phyloP scores from a whole-genome alignment of 1,140 invertebrate genomes.

The Dendrolimus kikuchii region DNA sequence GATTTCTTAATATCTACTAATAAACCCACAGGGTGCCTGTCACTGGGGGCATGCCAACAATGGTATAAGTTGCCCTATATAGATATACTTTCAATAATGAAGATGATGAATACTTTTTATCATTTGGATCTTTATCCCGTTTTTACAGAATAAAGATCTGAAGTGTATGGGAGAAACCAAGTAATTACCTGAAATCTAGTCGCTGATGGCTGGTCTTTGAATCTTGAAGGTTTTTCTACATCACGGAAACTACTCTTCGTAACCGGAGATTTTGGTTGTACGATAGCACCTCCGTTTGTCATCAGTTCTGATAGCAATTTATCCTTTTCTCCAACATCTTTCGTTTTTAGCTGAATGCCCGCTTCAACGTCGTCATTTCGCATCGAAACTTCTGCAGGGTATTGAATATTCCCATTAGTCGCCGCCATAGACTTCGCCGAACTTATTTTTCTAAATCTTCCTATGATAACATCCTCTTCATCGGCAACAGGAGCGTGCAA shows the following conservation, averaged over 20 bases:
- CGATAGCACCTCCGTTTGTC: constrained; percentile 21
- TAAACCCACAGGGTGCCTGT: too few relatives aligned
- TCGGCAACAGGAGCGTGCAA: constrained; percentile 36
- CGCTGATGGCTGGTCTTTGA: constrained; percentile 73
- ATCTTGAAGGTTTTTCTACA: constrained; percentile 74
- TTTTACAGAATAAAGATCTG: too few relatives aligned
- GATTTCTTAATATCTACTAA: too few relatives aligned
- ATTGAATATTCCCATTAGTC: constrained; percentile 63
- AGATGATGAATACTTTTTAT: too few relatives aligned
- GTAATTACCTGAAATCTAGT: constrained; percentile 73
- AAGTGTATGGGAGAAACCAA: background rate
- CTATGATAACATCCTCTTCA: constrained; percentile 67
- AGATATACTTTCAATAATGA: too few relatives aligned
- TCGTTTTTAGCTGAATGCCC: constrained; percentile 51
- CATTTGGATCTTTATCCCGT: too few relatives aligned
- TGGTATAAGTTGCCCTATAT: too few relatives aligned
- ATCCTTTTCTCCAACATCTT: constrained; percentile 35
- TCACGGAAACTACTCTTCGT: constrained; percentile 76
- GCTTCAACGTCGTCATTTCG: constrained; percentile 50
- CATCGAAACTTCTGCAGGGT: constrained; percentile 42
- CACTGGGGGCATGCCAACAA: too few relatives aligned
- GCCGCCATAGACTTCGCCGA: constrained; percentile 71
- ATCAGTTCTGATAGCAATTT: constrained; percentile 30
- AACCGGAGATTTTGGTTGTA: constrained; percentile 36
- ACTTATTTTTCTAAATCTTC: constrained; percentile 68